Evolutionary conservation across 2,888 invertebrate genomes (phyloP), one percentile per base, ranked within the genome.

Genomic region (Andrena chrysosceles): DNA sequence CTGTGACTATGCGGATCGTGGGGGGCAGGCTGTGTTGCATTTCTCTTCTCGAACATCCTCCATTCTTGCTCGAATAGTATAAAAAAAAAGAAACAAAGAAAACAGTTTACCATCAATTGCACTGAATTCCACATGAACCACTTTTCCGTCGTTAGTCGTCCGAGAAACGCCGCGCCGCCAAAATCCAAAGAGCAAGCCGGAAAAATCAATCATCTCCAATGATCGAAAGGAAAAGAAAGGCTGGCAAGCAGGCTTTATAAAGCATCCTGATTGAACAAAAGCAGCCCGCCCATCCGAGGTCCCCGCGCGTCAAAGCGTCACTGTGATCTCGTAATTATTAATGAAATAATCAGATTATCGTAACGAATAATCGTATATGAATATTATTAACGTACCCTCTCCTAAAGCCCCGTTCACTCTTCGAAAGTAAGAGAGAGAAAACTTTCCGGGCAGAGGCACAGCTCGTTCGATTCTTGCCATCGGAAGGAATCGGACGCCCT

Each of bases 231-330:
- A 56, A 64, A 60, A 42, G 35, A 23, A 26, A 16, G 31, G 16
- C 5, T 35, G 56, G 42, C 49, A 23, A 26, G 49, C 33, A 13
- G 77, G 67, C 20, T 35, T 33, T 67, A 69, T 68, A 54, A 70
- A 73, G 76, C 63, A 77, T 16, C 42, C 16, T 42, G 42, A 42
- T 42, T 5, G 42, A 77, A 82, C 85, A 78, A 89, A 87, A 78
- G 79, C 93, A 93, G 93, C 93, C 93, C 92, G 92, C 92, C 91
- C 93, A 87, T 90, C 93, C 90, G 92, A 93, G 93, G 93, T 94
- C 93, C 94, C 93, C 93, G 93, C 93, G 92, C 93, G 93, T 94
- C 94, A 94, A 94, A 94, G 94, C 94, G 93, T 93, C 93, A 93
- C 94, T 94, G 94, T 94, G 94, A 94, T 94, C 93, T 93, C 94